Evolutionary conservation across 2,888 invertebrate species (phyloP), one percentile per base, ranked within the genome.

Genomic region (Agrotis ipsilon): DNA sequence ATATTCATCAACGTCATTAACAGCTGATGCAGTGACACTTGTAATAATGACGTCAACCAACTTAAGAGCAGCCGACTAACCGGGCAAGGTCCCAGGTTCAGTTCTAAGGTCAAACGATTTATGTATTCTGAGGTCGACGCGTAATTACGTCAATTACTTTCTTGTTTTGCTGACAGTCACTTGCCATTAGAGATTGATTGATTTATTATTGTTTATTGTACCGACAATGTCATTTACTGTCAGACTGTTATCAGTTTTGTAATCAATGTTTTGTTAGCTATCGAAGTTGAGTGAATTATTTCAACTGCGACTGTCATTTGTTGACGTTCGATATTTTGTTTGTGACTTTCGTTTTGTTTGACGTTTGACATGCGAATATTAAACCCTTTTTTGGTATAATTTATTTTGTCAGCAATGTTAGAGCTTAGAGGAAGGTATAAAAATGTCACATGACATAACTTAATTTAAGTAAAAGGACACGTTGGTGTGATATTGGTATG

Each of bases 131-230:
- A 84, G 84, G 86, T 84, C 74, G 39, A 49, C 61, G 61, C 67
- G 80, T 84, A 84, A 84, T 86, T 84, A 80, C 52, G 62, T 64
- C 84, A 86, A 84, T 84, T 86, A 86, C 75, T 84, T 81, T 80
- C 79, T 77, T 77, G 84, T 75, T 80, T 57, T 67, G 62, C 84
- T 84, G 86, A 78, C 84, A 84, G 73, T 51, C 69, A 46, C 69
- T 68, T 81, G 60, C 45, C 45, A 62, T 73, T 68, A 32, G 51
- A 62, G 58, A 77, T 65, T 84, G 84, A 86, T 81, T 75, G 84
- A 84, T 84, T 73, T 86, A 78, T 72, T 67, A 70, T 45, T 69
- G 64, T 62, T 70, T 69, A 63, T 78, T 85, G 60, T 73, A 60
- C 52, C 32, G 78, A 69, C 61, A 71, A 55, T 83, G 78, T 62